Conservation (phyloP, 2,113 vertebrate genomes). For the Emberiza fucata region DNA sequence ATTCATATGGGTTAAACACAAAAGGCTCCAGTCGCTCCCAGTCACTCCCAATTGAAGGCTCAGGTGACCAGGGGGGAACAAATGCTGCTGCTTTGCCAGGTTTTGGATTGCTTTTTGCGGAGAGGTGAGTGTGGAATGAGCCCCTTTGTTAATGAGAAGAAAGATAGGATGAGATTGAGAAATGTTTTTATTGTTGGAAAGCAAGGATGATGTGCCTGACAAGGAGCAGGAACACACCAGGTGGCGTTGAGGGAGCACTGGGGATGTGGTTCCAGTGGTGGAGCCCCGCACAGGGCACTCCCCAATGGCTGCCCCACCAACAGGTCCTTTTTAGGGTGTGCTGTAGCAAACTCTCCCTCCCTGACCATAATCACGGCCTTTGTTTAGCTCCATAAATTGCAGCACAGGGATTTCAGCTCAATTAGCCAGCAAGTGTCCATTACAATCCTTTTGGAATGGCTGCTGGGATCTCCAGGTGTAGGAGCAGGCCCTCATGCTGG, state of each 20-base stretch:
- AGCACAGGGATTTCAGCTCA: not conserved
- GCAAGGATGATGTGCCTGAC: not conserved
- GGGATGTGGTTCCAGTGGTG: fast-evolving
- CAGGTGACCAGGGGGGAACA: fast-evolving
- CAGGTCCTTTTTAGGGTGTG: fast-evolving
- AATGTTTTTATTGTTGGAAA: not conserved
- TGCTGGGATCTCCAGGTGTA: not conserved
- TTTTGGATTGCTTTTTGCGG: not conserved
- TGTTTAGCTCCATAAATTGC: not conserved
- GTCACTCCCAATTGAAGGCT: not conserved
- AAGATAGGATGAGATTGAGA: not conserved
- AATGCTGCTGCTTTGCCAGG: not conserved
- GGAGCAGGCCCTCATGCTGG: fast-evolving
- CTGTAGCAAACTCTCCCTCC: not conserved
- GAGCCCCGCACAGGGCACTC: not conserved
- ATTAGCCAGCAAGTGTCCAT: not conserved
- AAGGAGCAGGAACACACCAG: not conserved
- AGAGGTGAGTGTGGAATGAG: not conserved
- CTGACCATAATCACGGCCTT: not conserved
- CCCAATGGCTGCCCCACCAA: fast-evolving
- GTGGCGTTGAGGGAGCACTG: fast-evolving
- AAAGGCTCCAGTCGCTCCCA: not conserved
- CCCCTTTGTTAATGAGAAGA: not conserved
- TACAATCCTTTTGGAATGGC: not conserved
- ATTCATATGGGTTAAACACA: not conserved